Percentiles rank a stretch among this genome's conserved stretches.
phyloP scores from a whole-genome alignment of 2,113 vertebrate species.

The Siphamia tubifer region DNA sequence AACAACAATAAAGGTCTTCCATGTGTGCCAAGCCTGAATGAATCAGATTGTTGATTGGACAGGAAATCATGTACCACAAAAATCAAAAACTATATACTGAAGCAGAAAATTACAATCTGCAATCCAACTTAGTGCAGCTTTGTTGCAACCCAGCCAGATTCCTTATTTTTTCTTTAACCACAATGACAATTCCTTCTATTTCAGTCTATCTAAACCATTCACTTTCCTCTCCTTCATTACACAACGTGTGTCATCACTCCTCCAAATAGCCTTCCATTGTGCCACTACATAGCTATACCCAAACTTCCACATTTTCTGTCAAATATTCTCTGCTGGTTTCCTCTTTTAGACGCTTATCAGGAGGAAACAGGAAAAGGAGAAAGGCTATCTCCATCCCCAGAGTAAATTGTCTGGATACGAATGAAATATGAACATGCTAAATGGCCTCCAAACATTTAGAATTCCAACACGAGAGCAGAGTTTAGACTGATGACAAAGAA shows the following conservation, averaged over 20 bases:
- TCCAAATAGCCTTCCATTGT: conserved; percentile 25
- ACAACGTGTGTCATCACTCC: conserved; percentile 22
- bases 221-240: not conserved
- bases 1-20: conserved; percentile 25
- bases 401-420: conserved; percentile 19
- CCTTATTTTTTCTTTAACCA: not conserved
- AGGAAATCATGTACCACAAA: conserved; percentile 2
- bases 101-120: conserved; percentile 13
- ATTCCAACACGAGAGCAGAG: not conserved
- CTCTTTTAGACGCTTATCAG: conserved; percentile 37
- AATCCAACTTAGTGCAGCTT: not conserved
- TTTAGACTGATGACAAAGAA: not conserved
- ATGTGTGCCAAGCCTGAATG: conserved; percentile 18
- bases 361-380: conserved; percentile 56
- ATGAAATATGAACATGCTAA: conserved; percentile 15
- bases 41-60: not conserved
- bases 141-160: not conserved
- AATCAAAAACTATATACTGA: conserved; percentile 7
- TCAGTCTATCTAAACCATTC: not conserved
- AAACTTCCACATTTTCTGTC: conserved; percentile 41
- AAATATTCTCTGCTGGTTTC: conserved; percentile 16
- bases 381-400: conserved; percentile 24
- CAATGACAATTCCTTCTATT: not conserved
- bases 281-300: not conserved
- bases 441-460: conserved; percentile 10